Evolutionary conservation across 2,113 vertebrate species (phyloP).

Genomic region (human): DNA sequence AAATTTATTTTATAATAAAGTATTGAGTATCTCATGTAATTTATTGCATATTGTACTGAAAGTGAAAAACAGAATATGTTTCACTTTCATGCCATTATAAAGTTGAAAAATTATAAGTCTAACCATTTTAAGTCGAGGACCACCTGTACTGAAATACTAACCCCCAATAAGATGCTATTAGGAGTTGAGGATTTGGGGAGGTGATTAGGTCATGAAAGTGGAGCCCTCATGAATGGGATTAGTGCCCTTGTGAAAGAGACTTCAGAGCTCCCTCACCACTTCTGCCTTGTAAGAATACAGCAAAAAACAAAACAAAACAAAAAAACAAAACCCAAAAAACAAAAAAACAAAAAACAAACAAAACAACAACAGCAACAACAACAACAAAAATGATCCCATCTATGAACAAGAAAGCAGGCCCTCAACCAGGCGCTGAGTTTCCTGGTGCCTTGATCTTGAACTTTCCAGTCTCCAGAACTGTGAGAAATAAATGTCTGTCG

Average conservation of each 20-base stretch:
- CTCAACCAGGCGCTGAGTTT: background rate
- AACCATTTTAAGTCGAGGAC: background rate
- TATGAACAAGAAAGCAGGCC: background rate
- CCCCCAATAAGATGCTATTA: background rate
- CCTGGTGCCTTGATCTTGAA: background rate
- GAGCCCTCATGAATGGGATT: background rate
- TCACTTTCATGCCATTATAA: background rate
- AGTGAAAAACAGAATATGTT: background rate
- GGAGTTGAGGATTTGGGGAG: background rate
- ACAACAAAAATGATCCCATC: rapidly evolving
- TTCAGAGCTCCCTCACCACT: background rate
- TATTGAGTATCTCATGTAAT: background rate
- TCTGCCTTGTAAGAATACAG: background rate
- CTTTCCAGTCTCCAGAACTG: background rate
- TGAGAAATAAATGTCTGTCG: background rate
- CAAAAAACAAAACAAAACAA: background rate
- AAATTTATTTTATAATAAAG: background rate
- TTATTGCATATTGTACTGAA: background rate
- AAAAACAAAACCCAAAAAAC: too few relatives aligned
- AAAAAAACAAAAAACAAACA: background rate
- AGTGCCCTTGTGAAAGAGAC: background rate
- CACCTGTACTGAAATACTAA: background rate
- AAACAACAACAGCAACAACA: background rate
- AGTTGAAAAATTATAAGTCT: background rate
- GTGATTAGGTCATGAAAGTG: background rate